Evolutionary conservation across 2,113 vertebrate genomes (phyloP).

Genomic region (Chiloscyllium plagiosum): DNA sequence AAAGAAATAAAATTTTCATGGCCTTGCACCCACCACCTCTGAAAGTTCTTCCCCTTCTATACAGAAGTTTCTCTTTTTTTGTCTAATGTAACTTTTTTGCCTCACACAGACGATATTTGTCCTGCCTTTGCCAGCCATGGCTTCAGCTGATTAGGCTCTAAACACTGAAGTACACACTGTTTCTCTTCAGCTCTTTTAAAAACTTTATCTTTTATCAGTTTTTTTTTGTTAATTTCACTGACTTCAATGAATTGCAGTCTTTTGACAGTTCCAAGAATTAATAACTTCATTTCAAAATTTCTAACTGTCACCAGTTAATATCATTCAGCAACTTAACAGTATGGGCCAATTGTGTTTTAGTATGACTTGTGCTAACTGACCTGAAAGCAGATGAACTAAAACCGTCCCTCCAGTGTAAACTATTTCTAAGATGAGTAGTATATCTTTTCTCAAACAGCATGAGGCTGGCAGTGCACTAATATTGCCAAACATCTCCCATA

Average conservation of each 20-base stretch:
- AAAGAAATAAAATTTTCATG: no score
- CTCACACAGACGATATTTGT: neutral
- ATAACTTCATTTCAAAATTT: no score
- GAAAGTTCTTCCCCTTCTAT: no score
- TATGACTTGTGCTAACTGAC: neutral
- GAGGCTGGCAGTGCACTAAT: neutral
- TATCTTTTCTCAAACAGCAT: neutral
- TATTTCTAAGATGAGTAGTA: neutral
- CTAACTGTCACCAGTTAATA: neutral
- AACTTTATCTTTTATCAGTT: neutral
- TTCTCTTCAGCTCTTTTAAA: neutral
- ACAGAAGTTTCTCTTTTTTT: no score
- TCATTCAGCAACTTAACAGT: no score
- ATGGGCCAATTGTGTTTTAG: neutral
- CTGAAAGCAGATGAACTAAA: neutral
- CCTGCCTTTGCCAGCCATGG: no score
- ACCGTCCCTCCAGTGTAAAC: neutral
- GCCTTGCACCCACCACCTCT: no score
- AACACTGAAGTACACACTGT: neutral
- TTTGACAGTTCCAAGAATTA: no score
- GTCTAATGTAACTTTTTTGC: no score
- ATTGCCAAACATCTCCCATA: no score
- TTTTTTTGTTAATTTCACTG: no score
- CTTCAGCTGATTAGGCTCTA: neutral
- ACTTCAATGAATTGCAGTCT: no score